Evolutionary conservation across 2,113 vertebrate species (phyloP), one percentile per base, ranked within the genome.

Genomic region (Thryonomys swinderianus): DNA sequence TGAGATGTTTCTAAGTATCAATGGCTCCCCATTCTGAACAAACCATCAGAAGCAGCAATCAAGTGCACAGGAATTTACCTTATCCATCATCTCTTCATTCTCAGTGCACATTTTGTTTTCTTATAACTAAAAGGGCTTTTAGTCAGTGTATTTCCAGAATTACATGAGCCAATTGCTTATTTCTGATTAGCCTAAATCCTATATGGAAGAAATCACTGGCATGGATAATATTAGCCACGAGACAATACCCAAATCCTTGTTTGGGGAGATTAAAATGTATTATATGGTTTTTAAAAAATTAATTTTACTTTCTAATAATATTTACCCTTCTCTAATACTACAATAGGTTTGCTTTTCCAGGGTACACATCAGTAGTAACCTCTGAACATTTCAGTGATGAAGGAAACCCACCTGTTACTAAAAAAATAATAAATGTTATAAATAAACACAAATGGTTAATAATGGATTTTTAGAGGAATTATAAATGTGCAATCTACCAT

Each of bases 191-290:
- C 48, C n/a, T 40, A 88, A 45, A 4, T 85, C 53, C 76, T 55
- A 7, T 10, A 30, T 59, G 57, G 55, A 93, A 21, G 23, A 90
- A 13, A 53, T 96, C 83, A 93, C 45, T 0, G 1, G 23, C 45
- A 23, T 71, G 42, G 91, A 81, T 78, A 88, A 86, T 71, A 86
- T 57, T 51, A 81, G 78, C 40, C 64, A 73, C 32, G 40, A 96
- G 76, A 92, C 48, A 91, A 95, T 74, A 59, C 92, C 82, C 74
- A 81, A 94, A 85, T 96, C 76, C 78, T 95, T 82, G 61, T 96
- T 90, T 95, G 7, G 48, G 87, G 23, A n/a, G 37, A 92, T 96
- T 93, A 95, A 95, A 96, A 86, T 88, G 71, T 40, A 69, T 92
- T 94, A 85, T 73, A 87, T 62, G 40, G 74, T 53, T 85, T 91